phyloP scores from a whole-genome alignment of 1,140 invertebrate genomes.

The Pseudoatta argentina region DNA sequence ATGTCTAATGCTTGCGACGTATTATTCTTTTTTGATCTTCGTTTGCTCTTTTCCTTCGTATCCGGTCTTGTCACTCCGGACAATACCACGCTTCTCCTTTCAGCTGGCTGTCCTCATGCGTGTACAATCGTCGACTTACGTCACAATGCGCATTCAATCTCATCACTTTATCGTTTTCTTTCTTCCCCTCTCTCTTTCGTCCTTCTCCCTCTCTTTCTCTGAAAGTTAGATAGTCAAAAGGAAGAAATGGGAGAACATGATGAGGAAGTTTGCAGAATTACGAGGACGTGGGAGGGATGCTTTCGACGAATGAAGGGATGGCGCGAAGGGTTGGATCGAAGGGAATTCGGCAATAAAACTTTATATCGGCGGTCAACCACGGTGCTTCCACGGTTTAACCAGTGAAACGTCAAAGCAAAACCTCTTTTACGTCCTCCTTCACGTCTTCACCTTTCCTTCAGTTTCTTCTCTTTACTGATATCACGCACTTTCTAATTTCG shows the following conservation, averaged over 20 bases:
- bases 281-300: not conserved
- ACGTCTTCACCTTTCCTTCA: not conserved
- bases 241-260: conserved; percentile 29
- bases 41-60: conserved; percentile 45
- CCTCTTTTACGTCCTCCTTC: not conserved
- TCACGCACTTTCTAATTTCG: conserved; percentile 26
- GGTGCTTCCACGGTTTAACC: conserved; percentile 36
- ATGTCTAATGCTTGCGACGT: conserved; percentile 30
- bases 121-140: conserved; percentile 44
- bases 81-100: conserved; percentile 64
- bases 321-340: conserved; percentile 33
- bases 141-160: conserved; percentile 63
- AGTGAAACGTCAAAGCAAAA: conserved; percentile 30
- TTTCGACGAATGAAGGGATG: conserved; percentile 5
- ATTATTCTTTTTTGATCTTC: not conserved
- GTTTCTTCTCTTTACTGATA: not conserved
- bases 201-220: not conserved
- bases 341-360: conserved; percentile 67
- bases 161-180: conserved; percentile 31
- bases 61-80: conserved; percentile 55
- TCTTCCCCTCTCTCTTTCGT: not conserved
- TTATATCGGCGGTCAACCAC: conserved; percentile 58
- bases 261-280: not conserved
- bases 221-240: conserved; percentile 19
- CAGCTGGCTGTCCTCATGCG: conserved; percentile 27